A percentile compares a stretch with the other conserved stretches of the same genome.
Conservation (phyloP, 2,888 invertebrate genomes). For the Harpagoxenus sublaevis region DNA sequence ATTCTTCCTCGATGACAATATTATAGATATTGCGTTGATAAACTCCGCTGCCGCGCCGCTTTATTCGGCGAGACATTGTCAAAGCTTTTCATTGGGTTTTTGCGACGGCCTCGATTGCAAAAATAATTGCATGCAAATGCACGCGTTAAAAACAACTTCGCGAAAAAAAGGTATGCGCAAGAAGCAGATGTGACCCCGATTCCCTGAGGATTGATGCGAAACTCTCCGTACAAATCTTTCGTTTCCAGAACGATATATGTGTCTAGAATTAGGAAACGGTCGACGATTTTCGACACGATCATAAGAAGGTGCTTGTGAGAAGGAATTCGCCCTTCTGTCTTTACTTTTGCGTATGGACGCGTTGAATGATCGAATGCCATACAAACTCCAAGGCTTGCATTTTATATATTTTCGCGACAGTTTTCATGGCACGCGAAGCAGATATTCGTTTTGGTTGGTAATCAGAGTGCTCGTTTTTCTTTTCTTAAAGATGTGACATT, state of each 20-base stretch:
- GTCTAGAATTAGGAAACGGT: constrained; percentile 52
- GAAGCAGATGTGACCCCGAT: constrained; percentile 74
- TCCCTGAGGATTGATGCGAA: constrained; percentile 64
- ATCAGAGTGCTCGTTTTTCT: neutral
- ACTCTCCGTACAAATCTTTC: constrained; percentile 60
- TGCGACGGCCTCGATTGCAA: constrained; percentile 69
- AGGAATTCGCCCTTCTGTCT: constrained; percentile 3
- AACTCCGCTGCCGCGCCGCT: neutral
- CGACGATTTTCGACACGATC: constrained; percentile 1
- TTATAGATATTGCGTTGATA: constrained; percentile 50
- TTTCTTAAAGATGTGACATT: neutral
- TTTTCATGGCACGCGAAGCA: neutral
- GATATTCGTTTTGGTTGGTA: constrained; percentile 1
- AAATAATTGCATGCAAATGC: constrained; percentile 72
- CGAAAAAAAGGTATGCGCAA: constrained; percentile 52
- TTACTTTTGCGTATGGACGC: neutral
- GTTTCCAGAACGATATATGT: constrained; percentile 38
- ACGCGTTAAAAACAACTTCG: constrained; percentile 41
- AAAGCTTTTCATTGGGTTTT: constrained; percentile 58
- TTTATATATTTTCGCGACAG: neutral
- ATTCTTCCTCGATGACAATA: constrained; percentile 23
- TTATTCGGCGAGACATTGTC: constrained; percentile 51
- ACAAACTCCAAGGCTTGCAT: constrained; percentile 1
- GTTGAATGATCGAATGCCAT: constrained; percentile 15
- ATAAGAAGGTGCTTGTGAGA: neutral